phyloP scores from a whole-genome alignment of 2,888 invertebrate species.

The Carabus problematicus region DNA sequence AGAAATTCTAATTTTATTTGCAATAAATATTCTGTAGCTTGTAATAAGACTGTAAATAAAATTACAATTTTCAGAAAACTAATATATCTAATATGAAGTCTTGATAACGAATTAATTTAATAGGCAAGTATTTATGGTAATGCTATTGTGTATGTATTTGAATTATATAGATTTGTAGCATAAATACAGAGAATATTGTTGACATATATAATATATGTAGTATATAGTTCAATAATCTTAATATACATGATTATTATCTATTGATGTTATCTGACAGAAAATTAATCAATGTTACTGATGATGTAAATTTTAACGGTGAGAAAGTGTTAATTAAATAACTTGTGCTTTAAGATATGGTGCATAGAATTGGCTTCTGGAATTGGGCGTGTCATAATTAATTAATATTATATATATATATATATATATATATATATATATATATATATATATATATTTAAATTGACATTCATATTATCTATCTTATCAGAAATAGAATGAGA shows the following conservation, averaged over 20 bases:
- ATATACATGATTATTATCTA: constrained; percentile 14
- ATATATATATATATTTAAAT: constrained; percentile 16
- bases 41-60: too few relatives aligned
- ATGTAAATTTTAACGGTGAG: too few relatives aligned
- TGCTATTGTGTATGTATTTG: neutral
- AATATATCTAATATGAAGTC: too few relatives aligned
- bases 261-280: neutral
- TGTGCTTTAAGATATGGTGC: too few relatives aligned
- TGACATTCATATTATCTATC: constrained; percentile 11
- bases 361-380: neutral
- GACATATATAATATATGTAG: constrained; percentile 7
- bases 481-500: neutral
- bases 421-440: too few relatives aligned
- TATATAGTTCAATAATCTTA: constrained; percentile 18
- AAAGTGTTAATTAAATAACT: too few relatives aligned
- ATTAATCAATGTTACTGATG: too few relatives aligned
- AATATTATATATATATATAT: too few relatives aligned
- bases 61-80: too few relatives aligned
- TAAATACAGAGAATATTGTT: neutral
- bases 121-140: constrained; percentile 9
- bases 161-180: constrained; percentile 1
- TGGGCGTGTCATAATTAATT: constrained; percentile 24
- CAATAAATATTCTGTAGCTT: too few relatives aligned
- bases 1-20: constrained; percentile 13
- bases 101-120: constrained; percentile 1